A percentile compares a stretch with the other conserved stretches of the same genome.
Evolutionary conservation across 2,888 invertebrate genomes (phyloP).

Genomic region (Melanargia galathea): DNA sequence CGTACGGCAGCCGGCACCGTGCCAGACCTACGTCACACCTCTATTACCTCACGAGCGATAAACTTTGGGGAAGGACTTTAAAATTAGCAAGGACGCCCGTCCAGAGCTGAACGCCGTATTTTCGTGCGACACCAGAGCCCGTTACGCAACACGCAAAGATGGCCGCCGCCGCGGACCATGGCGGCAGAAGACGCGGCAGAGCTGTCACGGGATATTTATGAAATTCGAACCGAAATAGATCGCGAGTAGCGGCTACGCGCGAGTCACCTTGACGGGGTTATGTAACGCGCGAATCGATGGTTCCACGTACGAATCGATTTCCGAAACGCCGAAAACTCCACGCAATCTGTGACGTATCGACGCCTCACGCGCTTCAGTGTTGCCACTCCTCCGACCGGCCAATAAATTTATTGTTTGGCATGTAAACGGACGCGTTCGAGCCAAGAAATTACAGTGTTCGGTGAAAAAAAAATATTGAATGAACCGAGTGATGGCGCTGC

Average conservation of each 20-base stretch:
- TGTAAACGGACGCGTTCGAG: constrained; percentile 82
- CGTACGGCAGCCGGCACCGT: constrained; percentile 77
- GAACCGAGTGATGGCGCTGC: constrained; percentile 77
- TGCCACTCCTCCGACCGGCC: constrained; percentile 79
- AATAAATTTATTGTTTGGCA: constrained; percentile 83
- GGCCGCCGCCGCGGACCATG: constrained; percentile 60
- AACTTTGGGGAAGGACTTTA: constrained; percentile 79
- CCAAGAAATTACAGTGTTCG: constrained; percentile 81
- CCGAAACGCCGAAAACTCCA: constrained; percentile 68
- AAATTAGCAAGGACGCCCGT: constrained; percentile 76
- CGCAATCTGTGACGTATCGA: constrained; percentile 71
- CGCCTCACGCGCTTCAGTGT: constrained; percentile 72
- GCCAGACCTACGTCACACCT: constrained; percentile 75
- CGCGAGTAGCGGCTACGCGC: constrained; percentile 74
- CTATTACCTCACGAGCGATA: constrained; percentile 77
- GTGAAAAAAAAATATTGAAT: constrained; percentile 82
- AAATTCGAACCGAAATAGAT: constrained; percentile 81
- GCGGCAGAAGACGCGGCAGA: constrained; percentile 74
- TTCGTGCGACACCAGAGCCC: constrained; percentile 59
- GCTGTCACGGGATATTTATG: constrained; percentile 82
- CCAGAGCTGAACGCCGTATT: constrained; percentile 54
- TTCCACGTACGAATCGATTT: constrained; percentile 55
- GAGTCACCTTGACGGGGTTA: constrained; percentile 80
- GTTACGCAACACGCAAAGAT: constrained; percentile 74
- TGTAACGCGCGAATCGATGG: constrained; percentile 65